Base-by-base conservation (phyloP, 2,113 vertebrate genomes). In the Lagopus muta region DNA sequence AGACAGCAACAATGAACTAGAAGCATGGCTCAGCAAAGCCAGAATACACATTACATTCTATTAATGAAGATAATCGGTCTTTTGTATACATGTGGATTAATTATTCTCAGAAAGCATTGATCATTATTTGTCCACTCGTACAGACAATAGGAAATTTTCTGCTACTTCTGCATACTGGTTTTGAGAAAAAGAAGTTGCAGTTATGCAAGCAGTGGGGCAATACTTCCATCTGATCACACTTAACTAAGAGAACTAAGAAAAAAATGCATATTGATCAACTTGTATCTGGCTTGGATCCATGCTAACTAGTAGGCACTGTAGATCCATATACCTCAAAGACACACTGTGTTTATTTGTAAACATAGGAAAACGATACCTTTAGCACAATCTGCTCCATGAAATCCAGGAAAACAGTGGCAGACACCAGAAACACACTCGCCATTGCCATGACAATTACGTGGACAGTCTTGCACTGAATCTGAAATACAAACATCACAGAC, bases 391-490 rank as follows among this genome's bases (percentile, higher is more conserved):
- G 99, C 99, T 94, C 99, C 99, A 30, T 99, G 98, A 97, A 99
- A 99, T 92, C 99, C 99, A 18, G 99, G 99, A 92, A 99, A 99
- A 90, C 99, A 99, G 96, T 99, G 99, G 96, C 99, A 99, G 86
- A 99, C 97, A 61, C 99, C 99, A 12, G 99, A 99, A 34, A 99
- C 99, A 75, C 99, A 99, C 96, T 99, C 99, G 5, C 99, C 99
- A 88, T 99, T 99, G 57, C 99, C 99, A 81, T 99, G 99, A 96
- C 99, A 99, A 94, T 99, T 99, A 48, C 98, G 98, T 48, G 99
- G 99, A 96, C 99, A 99, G 97, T 99, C 99, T 96, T 99, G 99
- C 93, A 99, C 99, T 0, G 99, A 99, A 96, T 99, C 99, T 99
- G 98, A 88, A 97, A 98, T 34, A 89, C 7, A 96, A 84, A 55